Percentiles rank a stretch among this genome's conserved stretches.
Evolutionary conservation across 2,888 invertebrate genomes (phyloP).

Genomic region (Diploptera punctata): DNA sequence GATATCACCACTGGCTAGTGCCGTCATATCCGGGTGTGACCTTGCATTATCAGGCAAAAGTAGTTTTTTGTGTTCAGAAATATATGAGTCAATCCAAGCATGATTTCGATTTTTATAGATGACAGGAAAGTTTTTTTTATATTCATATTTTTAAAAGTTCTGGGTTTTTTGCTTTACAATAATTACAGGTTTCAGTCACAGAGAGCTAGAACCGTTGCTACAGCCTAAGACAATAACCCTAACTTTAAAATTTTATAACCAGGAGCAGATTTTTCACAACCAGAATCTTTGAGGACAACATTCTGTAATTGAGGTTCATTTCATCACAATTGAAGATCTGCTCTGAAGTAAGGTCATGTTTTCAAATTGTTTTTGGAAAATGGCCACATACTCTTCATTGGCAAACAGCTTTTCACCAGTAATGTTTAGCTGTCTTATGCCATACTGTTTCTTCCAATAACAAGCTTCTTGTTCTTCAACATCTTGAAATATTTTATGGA

Average conservation of each 20-base stretch:
- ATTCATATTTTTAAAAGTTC: neutral
- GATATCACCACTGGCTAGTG: conserved; percentile 16
- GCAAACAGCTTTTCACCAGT: neutral
- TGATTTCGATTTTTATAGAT: conserved; percentile 12
- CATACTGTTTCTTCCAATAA: neutral
- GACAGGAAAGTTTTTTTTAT: neutral
- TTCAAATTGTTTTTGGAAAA: conserved; percentile 4
- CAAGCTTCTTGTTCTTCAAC: neutral
- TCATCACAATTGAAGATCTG: conserved; percentile 17
- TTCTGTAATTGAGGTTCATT: neutral
- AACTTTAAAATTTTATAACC: neutral
- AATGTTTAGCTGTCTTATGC: conserved; percentile 1
- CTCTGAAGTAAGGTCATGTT: neutral
- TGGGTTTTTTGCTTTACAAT: neutral
- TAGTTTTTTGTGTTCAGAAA: neutral
- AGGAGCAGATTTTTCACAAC: neutral
- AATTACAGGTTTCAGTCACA: neutral
- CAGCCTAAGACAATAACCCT: neutral
- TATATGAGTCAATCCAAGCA: neutral
- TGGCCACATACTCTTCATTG: neutral
- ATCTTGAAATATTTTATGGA: conserved; percentile 2
- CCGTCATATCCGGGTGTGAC: neutral
- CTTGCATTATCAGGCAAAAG: conserved; percentile 1
- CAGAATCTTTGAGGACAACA: neutral
- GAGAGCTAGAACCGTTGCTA: neutral